These are phyloP conservation scores for Antennarius striatus DNA, from an alignment of 2,113 vertebrate species.

Conservation along the genomic window DNA sequence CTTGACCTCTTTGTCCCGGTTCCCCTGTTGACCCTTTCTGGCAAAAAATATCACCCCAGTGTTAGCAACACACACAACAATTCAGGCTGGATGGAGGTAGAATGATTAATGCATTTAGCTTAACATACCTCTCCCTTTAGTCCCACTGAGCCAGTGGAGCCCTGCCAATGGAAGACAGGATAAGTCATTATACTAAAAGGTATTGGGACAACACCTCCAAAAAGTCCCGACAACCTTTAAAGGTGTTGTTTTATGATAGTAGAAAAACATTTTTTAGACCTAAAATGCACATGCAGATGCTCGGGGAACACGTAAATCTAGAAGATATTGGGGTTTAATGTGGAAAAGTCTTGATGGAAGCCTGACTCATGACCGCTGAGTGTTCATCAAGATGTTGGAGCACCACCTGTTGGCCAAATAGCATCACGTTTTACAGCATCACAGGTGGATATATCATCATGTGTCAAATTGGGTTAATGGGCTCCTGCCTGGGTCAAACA, in stretches of 20 bases:
- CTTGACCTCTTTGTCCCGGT: slow-evolving; percentile 81
- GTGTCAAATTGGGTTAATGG: too few relatives aligned
- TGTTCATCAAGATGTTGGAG: neutral
- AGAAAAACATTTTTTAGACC: neutral
- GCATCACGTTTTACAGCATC: neutral
- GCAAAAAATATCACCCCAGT: slow-evolving; percentile 65
- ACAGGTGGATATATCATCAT: too few relatives aligned
- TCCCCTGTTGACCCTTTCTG: slow-evolving; percentile 93
- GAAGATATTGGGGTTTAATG: neutral
- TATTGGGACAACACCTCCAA: neutral
- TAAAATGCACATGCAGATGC: neutral
- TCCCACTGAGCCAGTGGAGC: slow-evolving; percentile 82
- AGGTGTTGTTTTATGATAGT: neutral
- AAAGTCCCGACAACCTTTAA: neutral
- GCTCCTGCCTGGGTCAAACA: too few relatives aligned
- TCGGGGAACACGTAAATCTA: neutral
- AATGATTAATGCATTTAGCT: slow-evolving; percentile 11
- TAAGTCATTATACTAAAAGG: neutral
- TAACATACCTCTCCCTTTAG: slow-evolving; percentile 87
- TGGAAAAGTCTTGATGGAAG: neutral
- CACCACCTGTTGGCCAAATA: neutral
- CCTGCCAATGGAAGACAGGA: slow-evolving; percentile 78
- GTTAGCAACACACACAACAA: slow-evolving; percentile 31
- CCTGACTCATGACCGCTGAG: neutral
- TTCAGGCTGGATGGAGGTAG: neutral